Evolutionary conservation across 2,113 vertebrate species (phyloP).

Genomic region (Rhizomys pruinosus): DNA sequence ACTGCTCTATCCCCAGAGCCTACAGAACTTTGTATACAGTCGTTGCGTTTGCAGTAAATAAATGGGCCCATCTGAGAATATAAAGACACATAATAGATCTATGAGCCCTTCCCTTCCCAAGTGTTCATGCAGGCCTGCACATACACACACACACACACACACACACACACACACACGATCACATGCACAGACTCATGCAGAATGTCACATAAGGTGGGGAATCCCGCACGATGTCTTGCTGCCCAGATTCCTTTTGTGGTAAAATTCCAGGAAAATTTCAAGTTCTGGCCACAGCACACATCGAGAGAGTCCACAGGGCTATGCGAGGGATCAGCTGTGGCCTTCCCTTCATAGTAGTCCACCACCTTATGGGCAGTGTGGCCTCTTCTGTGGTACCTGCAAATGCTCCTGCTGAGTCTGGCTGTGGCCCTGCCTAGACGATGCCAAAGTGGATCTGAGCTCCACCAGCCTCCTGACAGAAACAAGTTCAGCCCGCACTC

Average conservation of each 20-base stretch:
- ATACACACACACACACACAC: not conserved
- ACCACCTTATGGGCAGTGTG: not conserved
- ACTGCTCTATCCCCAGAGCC: not conserved
- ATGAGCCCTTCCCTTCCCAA: not conserved
- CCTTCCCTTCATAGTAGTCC: fast-evolving
- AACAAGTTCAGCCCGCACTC: not conserved
- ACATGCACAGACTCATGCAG: not conserved
- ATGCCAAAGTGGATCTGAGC: not conserved
- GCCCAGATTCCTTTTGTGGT: not conserved
- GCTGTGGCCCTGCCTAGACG: not conserved
- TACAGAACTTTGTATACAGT: not conserved
- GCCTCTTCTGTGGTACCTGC: fast-evolving
- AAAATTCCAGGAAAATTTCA: not conserved
- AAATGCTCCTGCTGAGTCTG: not conserved
- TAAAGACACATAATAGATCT: not conserved
- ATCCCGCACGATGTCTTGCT: not conserved
- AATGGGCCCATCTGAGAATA: not conserved
- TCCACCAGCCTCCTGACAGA: not conserved
- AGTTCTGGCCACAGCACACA: not conserved
- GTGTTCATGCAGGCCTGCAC: not conserved
- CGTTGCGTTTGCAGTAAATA: not conserved
- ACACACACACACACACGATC: not conserved
- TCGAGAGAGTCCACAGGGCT: not conserved
- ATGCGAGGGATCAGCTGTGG: not conserved
- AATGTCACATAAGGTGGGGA: not conserved